phyloP scores from a whole-genome alignment of 2,888 invertebrate genomes.

The Pilophorus perplexus region DNA sequence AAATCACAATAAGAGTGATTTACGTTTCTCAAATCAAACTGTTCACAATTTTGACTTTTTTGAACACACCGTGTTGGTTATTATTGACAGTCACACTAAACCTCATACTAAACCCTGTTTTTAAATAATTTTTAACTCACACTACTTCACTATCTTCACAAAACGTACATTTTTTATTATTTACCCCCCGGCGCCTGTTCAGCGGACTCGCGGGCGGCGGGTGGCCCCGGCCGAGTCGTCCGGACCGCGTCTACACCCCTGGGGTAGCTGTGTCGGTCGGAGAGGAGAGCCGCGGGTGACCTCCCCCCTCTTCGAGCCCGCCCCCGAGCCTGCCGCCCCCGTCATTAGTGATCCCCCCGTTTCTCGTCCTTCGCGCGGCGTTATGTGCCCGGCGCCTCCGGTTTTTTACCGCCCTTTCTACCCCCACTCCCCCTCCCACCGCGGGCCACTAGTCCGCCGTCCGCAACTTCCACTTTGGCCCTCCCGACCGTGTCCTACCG shows the following conservation, averaged over 20 bases:
- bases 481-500: too few species aligned
- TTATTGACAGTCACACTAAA: too few species aligned
- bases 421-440: conserved; percentile 19
- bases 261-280: conserved; percentile 34
- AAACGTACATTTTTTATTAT: too few species aligned
- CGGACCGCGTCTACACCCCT: conserved; percentile 29
- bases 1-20: too few species aligned
- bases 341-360: conserved; percentile 46
- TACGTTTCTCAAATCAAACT: neutral
- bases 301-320: conserved; percentile 43
- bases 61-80: too few species aligned
- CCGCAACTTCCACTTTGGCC: conserved; percentile 8
- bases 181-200: too few species aligned
- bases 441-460: too few species aligned
- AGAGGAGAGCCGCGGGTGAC: conserved; percentile 45
- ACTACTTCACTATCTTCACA: too few species aligned
- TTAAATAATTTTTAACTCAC: too few species aligned
- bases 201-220: neutral
- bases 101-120: too few species aligned
- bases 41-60: neutral
- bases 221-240: conserved; percentile 1
- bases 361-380: conserved; percentile 37
- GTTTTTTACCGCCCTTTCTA: conserved; percentile 42
- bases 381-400: conserved; percentile 46
- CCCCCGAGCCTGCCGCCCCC: conserved; percentile 44